phyloP scores from a whole-genome alignment of 2,113 vertebrate species.

The Callithrix jacchus region DNA sequence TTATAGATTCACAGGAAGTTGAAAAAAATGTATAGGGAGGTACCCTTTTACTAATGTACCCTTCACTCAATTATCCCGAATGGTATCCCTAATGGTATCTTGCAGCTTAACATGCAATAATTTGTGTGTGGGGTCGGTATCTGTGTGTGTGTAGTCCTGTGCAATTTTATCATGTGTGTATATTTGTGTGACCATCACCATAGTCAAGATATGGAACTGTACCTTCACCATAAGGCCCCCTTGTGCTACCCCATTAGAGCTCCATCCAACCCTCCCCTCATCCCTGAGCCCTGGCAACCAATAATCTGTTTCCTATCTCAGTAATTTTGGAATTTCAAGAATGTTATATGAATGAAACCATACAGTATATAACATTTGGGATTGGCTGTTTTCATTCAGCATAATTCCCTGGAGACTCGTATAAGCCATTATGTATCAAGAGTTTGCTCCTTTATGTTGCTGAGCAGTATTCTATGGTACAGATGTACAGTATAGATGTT shows the following conservation, averaged over 20 bases:
- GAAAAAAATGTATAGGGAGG: neutral
- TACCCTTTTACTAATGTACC: neutral
- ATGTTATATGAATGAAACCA: neutral
- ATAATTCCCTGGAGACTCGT: neutral
- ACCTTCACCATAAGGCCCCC: neutral
- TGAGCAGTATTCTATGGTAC: neutral
- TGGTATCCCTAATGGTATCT: neutral
- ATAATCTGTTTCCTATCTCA: neutral
- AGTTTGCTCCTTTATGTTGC: neutral
- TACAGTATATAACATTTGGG: neutral
- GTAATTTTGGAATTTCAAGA: constrained; percentile 24
- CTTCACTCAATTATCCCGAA: neutral
- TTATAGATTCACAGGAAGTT: constrained; percentile 7
- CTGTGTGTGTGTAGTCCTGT: neutral
- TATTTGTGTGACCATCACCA: neutral
- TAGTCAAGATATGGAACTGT: neutral
- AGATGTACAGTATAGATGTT: neutral
- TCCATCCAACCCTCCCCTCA: neutral
- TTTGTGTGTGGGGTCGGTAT: neutral
- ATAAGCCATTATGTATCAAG: neutral
- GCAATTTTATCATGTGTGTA: neutral
- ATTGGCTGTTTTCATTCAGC: neutral
- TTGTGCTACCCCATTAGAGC: neutral
- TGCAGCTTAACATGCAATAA: neutral
- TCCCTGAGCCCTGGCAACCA: neutral